Conservation (phyloP, 2,113 vertebrate genomes). For the Chlorodrepanis virens region DNA sequence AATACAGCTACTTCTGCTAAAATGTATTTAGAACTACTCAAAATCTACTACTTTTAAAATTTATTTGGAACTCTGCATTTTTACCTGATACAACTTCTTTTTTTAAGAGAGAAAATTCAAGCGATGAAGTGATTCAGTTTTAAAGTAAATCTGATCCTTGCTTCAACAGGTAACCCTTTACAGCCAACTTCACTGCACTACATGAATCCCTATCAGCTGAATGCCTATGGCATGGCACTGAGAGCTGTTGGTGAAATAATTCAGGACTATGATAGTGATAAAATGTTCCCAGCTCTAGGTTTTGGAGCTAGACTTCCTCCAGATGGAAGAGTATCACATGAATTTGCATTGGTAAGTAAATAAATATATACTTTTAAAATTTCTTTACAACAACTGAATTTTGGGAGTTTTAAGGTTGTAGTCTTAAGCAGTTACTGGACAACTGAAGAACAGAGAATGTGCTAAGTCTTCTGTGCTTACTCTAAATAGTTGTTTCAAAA, state of each 20-base stretch:
- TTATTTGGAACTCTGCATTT: neutral
- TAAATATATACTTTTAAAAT: neutral
- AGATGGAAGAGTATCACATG: conserved; percentile 93
- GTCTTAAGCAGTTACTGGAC: neutral
- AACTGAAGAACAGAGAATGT: neutral
- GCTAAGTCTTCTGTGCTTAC: neutral
- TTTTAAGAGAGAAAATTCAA: neutral
- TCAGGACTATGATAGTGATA: conserved; percentile 98
- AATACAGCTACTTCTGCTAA: neutral
- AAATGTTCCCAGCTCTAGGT: conserved; percentile 97
- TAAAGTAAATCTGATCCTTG: conserved; percentile 1
- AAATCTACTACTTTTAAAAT: neutral
- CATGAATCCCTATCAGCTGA: conserved; percentile 96
- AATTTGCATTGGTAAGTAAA: conserved; percentile 92
- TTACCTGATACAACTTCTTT: neutral
- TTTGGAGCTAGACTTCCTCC: conserved; percentile 97
- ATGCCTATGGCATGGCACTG: conserved; percentile 94
- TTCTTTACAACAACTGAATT: neutral
- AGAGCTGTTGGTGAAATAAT: conserved; percentile 97
- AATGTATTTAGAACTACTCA: neutral
- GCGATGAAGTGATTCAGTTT: neutral
- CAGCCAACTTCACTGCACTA: conserved; percentile 97
- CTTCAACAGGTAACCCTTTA: conserved; percentile 88
- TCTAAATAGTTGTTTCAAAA: neutral
- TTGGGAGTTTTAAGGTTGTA: neutral